These are phyloP conservation scores for Polydrusus tereticollis DNA, from an alignment of 2,888 invertebrate genomes.

Conservation along the genomic window DNA sequence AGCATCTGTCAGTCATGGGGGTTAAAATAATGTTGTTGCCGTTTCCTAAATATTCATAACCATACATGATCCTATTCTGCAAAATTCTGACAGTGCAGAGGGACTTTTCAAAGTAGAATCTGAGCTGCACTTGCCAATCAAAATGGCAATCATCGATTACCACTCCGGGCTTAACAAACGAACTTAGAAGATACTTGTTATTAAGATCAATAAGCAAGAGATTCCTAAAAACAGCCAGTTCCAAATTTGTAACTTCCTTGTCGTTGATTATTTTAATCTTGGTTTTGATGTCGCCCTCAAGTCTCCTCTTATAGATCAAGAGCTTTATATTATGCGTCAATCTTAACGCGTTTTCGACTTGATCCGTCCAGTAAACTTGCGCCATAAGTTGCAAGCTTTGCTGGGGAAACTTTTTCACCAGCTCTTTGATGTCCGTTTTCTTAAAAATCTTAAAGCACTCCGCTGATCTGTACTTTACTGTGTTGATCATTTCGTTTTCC, in stretches of 20 bases:
- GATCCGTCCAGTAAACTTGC: slow-evolving; percentile 53
- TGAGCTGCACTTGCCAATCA: slow-evolving; percentile 84
- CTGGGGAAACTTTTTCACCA: slow-evolving; percentile 50
- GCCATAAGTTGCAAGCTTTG: slow-evolving; percentile 52
- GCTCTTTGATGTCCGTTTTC: slow-evolving; percentile 36
- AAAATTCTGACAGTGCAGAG: slow-evolving; percentile 77
- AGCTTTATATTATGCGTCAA: slow-evolving; percentile 52
- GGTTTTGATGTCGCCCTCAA: slow-evolving; percentile 45
- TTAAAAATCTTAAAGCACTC: slow-evolving; percentile 53
- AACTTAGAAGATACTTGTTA: slow-evolving; percentile 80
- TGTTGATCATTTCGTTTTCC: slow-evolving; percentile 81
- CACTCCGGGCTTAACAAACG: slow-evolving; percentile 73
- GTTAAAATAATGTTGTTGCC: slow-evolving; percentile 78
- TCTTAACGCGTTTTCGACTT: slow-evolving; percentile 68
- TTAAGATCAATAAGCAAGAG: slow-evolving; percentile 61
- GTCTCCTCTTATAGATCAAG: slow-evolving; percentile 49
- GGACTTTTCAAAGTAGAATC: slow-evolving; percentile 78
- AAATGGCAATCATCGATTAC: slow-evolving; percentile 75
- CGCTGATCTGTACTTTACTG: slow-evolving; percentile 48
- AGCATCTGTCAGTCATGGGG: slow-evolving; percentile 81
- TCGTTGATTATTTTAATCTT: slow-evolving; percentile 58
- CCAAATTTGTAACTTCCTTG: slow-evolving; percentile 52
- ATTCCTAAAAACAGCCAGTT: slow-evolving; percentile 66
- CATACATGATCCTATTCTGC: slow-evolving; percentile 79
- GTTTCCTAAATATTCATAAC: slow-evolving; percentile 88